These are phyloP conservation scores for Polypterus senegalus DNA, from an alignment of 2,113 vertebrate species.

Conservation along the genomic window DNA sequence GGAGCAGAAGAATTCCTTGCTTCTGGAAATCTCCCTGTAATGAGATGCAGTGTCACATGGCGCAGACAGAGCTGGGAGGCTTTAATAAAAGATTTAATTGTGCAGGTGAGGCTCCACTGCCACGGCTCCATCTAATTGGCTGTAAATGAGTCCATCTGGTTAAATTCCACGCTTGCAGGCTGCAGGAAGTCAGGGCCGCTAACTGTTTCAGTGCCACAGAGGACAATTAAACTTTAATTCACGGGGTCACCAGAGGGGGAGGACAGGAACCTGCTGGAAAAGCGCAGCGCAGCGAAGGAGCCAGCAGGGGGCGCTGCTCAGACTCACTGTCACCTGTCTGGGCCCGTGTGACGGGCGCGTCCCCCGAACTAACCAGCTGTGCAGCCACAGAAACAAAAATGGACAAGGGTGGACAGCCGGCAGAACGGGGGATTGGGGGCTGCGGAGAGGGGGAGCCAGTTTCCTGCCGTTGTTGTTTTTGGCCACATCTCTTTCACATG, in stretches of 20 bases:
- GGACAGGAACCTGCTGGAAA: no score
- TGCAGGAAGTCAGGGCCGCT: conserved; percentile 12
- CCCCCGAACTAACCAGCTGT: no score
- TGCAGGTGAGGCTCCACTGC: conserved; percentile 35
- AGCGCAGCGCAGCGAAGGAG: background rate
- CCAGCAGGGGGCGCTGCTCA: background rate
- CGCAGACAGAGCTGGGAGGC: conserved; percentile 22
- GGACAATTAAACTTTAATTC: background rate
- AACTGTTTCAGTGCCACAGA: background rate
- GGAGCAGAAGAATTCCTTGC: no score
- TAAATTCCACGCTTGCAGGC: conserved; percentile 38
- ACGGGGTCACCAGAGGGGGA: background rate
- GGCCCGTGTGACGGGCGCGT: no score
- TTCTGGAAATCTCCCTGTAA: conserved; percentile 1
- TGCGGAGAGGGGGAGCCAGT: no score
- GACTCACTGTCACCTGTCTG: no score
- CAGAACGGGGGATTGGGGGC: no score
- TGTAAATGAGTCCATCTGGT: conserved; percentile 57
- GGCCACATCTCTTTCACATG: no score
- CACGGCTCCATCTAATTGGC: conserved; percentile 45
- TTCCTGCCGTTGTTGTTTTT: no score
- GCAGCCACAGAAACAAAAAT: background rate
- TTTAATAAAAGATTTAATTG: conserved; percentile 44
- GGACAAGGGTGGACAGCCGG: background rate
- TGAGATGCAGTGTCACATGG: conserved; percentile 18